These are phyloP conservation scores for Ophioninae sp. DNA, from an alignment of 2,888 invertebrate species.

Conservation along the genomic window DNA sequence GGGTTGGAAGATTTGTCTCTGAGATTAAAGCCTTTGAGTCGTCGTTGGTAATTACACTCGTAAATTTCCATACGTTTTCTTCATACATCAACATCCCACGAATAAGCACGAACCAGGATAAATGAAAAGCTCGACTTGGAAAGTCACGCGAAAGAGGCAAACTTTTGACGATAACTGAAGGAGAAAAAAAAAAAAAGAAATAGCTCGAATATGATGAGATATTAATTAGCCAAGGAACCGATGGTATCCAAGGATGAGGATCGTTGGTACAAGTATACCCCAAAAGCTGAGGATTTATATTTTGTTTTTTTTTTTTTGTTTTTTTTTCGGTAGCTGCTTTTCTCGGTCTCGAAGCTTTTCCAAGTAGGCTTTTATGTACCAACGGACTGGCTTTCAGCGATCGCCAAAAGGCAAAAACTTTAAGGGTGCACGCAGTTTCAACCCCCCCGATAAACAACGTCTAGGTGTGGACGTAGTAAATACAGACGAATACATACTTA, in stretches of 20 bases:
- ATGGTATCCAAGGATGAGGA: slow-evolving; percentile 35
- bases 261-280: background rate
- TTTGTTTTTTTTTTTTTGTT: slow-evolving; percentile 33
- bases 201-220: slow-evolving; percentile 49
- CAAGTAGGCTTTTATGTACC: slow-evolving; percentile 38
- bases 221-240: slow-evolving; percentile 56
- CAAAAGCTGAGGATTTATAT: background rate
- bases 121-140: background rate
- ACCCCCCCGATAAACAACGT: background rate
- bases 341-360: slow-evolving; percentile 14
- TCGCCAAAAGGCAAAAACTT: slow-evolving; percentile 54
- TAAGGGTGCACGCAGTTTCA: slow-evolving; percentile 45
- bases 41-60: slow-evolving; percentile 61
- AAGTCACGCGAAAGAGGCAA: slow-evolving; percentile 15
- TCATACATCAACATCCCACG: background rate
- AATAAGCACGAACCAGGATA: background rate
- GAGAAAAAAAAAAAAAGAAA: slow-evolving; percentile 37
- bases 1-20: slow-evolving; percentile 55
- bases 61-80: slow-evolving; percentile 58
- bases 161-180: slow-evolving; percentile 3
- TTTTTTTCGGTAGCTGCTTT: slow-evolving; percentile 24
- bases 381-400: slow-evolving; percentile 46
- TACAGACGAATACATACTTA: slow-evolving; percentile 11
- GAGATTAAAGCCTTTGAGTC: slow-evolving; percentile 65
- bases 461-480: background rate